Evolutionary conservation across 2,888 invertebrate species (phyloP).

Genomic region (Drosophila cognata): DNA sequence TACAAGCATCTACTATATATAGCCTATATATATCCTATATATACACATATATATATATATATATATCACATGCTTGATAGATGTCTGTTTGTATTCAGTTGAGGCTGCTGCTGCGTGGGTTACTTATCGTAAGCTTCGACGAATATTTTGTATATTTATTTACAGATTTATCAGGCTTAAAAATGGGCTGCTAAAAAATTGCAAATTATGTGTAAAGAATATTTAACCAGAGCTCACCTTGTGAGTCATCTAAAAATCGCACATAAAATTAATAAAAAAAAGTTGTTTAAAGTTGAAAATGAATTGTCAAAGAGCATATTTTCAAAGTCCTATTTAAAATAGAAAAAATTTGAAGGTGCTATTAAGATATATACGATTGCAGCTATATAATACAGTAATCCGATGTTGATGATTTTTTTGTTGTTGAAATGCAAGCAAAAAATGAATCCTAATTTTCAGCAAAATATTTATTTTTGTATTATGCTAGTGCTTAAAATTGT

Average conservation of each 20-base stretch:
- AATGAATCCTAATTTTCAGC: neutral
- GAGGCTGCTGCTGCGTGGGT: slow-evolving; percentile 5
- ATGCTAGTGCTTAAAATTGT: neutral
- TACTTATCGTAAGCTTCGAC: slow-evolving; percentile 29
- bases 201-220: neutral
- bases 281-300: neutral
- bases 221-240: neutral
- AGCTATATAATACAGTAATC: neutral
- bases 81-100: neutral
- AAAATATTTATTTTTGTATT: neutral
- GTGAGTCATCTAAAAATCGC: neutral
- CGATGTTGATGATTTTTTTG: neutral
- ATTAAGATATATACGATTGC: neutral
- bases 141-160: slow-evolving; percentile 2
- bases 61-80: neutral
- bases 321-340: neutral
- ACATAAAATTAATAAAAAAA: neutral
- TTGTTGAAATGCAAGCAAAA: neutral
- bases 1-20: neutral
- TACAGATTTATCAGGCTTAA: neutral
- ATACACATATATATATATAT: neutral
- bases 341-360: neutral
- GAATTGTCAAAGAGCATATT: neutral
- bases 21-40: neutral
- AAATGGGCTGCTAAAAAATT: neutral